Percentiles rank a stretch among this genome's conserved stretches.
Conservation (phyloP, 2,113 vertebrate genomes). For the Megatriorchis doriae region DNA sequence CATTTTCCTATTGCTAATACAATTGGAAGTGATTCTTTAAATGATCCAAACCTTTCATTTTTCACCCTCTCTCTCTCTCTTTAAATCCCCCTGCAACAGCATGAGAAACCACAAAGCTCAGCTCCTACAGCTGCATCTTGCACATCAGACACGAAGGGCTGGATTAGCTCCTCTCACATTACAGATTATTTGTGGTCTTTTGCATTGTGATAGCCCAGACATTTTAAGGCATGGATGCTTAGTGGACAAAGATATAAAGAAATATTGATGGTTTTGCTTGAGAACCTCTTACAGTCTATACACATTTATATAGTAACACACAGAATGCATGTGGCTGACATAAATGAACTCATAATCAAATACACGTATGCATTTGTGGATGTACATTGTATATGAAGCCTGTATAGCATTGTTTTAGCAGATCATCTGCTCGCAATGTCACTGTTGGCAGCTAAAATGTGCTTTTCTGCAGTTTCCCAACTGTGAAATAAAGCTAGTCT, state of each 20-base stretch:
- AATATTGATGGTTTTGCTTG: not conserved
- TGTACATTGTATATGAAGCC: not conserved
- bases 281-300: not conserved
- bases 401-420: not conserved
- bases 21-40: no score
- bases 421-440: no score
- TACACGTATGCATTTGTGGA: fast-evolving
- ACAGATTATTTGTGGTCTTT: not conserved
- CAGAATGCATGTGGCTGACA: not conserved
- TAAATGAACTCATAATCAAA: not conserved
- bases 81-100: no score
- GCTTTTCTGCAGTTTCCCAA: not conserved
- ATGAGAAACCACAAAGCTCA: not conserved
- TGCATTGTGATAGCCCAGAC: not conserved
- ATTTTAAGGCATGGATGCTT: not conserved
- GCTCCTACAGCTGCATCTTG: not conserved
- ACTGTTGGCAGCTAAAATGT: not conserved
- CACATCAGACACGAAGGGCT: not conserved
- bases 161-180: not conserved
- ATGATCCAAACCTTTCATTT: no score
- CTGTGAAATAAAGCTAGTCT: not conserved
- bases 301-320: no score
- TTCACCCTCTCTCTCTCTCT: no score
- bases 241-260: not conserved
- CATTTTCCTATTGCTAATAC: no score